Conservation (phyloP, 2,113 vertebrate species). For the Mohoua ochrocephala region DNA sequence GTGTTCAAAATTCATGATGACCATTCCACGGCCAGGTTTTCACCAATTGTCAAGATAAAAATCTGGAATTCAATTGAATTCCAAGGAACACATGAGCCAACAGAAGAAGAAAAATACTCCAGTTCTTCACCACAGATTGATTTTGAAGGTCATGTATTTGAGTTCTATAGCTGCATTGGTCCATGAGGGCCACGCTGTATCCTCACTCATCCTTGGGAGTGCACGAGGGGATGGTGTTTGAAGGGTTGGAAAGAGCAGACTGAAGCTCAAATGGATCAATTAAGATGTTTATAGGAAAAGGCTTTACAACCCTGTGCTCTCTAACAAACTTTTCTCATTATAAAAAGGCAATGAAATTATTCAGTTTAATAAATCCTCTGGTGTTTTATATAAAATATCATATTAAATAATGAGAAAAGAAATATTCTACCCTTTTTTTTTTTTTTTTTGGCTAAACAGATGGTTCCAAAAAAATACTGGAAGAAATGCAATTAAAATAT, state of each 20-base stretch:
- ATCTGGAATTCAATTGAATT: not conserved
- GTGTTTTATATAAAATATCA: not conserved
- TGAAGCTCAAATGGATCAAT: not conserved
- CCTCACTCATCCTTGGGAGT: not conserved
- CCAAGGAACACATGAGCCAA: not conserved
- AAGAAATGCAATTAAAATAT: not conserved
- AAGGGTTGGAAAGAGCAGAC: not conserved
- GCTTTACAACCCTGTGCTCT: not conserved
- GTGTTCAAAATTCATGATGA: not conserved
- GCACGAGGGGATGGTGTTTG: not conserved
- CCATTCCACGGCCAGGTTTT: accelerated
- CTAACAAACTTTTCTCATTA: slow-evolving; percentile 38
- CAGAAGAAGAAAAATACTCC: not conserved
- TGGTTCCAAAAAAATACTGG: not conserved
- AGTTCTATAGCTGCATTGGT: accelerated
- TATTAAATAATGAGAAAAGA: not conserved
- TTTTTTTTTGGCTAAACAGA: not conserved
- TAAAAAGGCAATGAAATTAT: slow-evolving; percentile 33
- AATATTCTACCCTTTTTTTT: not conserved
- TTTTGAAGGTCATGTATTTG: not conserved
- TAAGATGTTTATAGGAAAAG: not conserved
- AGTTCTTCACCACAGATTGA: not conserved
- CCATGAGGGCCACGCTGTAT: accelerated
- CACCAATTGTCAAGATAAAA: not conserved
- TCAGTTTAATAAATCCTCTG: slow-evolving; percentile 21